Evolutionary conservation across 35 echinoderm and acorn worm genomes (phyloP).

Genomic region (Acanthaster planci): DNA sequence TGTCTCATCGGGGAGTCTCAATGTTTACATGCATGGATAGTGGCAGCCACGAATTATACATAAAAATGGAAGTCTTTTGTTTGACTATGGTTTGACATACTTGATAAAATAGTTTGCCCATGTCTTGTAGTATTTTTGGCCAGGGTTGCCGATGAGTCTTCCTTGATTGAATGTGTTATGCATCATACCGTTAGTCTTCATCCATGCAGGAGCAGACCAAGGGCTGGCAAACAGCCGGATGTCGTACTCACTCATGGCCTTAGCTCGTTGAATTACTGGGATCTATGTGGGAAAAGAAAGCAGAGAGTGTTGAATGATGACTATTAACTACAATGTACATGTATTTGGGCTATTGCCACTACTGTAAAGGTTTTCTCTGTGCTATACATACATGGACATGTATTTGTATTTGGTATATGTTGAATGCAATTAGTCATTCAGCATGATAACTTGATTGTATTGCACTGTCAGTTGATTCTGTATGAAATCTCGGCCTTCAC

Average conservation of each 20-base stretch:
- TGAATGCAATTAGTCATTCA: too few relatives aligned
- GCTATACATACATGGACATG: too few relatives aligned
- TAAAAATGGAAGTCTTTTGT: background rate
- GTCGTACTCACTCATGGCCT: constrained; percentile 48
- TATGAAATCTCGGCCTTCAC: too few relatives aligned
- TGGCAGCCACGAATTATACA: background rate
- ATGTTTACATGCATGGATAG: background rate
- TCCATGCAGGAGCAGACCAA: constrained; percentile 92
- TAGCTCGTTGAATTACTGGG: constrained; percentile 72
- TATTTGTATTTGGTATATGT: too few relatives aligned
- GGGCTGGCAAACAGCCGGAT: constrained; percentile 81
- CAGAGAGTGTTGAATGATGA: too few relatives aligned
- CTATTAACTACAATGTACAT: too few relatives aligned
- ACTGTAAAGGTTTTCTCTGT: too few relatives aligned
- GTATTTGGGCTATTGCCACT: too few relatives aligned
- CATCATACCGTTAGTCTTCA: constrained; percentile 86
- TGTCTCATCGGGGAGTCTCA: too few relatives aligned
- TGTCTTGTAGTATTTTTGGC: constrained; percentile 88
- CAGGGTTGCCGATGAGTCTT: constrained; percentile 62
- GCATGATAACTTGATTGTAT: too few relatives aligned
- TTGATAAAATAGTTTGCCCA: constrained; percentile 83
- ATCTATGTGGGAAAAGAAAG: constrained; percentile 42
- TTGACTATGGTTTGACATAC: constrained; percentile 35
- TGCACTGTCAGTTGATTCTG: too few relatives aligned
- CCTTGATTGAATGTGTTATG: constrained; percentile 39